Percentiles rank a stretch among this genome's conserved stretches.
phyloP scores from a whole-genome alignment of 2,797 vertebrate genomes.

The Astyanax mexicanus region DNA sequence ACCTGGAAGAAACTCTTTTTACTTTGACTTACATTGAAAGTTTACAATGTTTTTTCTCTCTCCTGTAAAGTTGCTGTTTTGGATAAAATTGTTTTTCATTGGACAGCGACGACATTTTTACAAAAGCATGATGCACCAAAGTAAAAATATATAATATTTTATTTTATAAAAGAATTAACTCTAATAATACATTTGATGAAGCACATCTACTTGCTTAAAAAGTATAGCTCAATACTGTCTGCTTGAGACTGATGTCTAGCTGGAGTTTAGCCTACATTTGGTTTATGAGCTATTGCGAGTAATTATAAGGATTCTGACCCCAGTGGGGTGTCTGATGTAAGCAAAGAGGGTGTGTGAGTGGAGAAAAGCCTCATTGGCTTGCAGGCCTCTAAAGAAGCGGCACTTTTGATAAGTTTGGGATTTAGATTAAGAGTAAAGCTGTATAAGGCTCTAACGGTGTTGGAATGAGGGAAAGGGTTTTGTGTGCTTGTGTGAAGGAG shows the following conservation, averaged over 20 bases:
- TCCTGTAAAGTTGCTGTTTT: too few relatives aligned
- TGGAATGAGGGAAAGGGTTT: neutral
- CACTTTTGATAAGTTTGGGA: slow-evolving; percentile 16
- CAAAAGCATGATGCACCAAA: too few relatives aligned
- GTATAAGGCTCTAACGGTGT: neutral
- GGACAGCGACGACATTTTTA: too few relatives aligned
- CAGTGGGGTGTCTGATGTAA: neutral
- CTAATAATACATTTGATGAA: neutral
- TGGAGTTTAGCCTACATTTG: neutral
- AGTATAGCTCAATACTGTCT: neutral
- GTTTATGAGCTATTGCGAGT: neutral
- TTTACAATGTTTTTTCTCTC: too few relatives aligned
- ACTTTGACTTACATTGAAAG: too few relatives aligned
- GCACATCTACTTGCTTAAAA: neutral
- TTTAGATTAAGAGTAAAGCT: slow-evolving; percentile 23
- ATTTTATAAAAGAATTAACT: too few relatives aligned
- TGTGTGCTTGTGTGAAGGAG: slow-evolving; percentile 13
- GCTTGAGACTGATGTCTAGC: neutral
- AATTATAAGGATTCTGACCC: neutral
- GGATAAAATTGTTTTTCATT: too few relatives aligned
- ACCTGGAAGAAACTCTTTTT: too few relatives aligned
- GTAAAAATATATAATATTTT: too few relatives aligned
- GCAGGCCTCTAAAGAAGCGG: neutral
- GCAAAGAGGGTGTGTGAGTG: neutral
- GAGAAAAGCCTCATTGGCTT: neutral